phyloP scores from a whole-genome alignment of 2,797 vertebrate species.

The Hyperoplus immaculatus region DNA sequence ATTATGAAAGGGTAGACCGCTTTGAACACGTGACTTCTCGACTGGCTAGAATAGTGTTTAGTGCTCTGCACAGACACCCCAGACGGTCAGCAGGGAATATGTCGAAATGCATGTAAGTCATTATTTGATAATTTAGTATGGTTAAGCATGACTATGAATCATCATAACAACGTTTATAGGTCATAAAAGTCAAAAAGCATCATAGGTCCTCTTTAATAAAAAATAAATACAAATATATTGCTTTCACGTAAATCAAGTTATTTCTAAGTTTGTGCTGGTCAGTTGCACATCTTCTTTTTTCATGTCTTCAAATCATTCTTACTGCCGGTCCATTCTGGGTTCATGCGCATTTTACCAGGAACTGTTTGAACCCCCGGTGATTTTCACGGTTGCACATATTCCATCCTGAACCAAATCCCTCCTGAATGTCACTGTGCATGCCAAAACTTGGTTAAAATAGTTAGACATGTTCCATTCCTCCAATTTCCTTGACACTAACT shows the following conservation, averaged over 20 bases:
- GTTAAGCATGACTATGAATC: too few species aligned
- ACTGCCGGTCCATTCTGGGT: neutral
- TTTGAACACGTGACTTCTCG: too few species aligned
- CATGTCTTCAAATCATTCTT: neutral
- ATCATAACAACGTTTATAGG: too few species aligned
- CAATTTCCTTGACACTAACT: slow-evolving; percentile 44
- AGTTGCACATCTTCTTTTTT: neutral
- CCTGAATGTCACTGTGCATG: slow-evolving; percentile 28
- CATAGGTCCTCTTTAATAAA: too few species aligned
- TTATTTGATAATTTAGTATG: too few species aligned
- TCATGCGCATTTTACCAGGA: neutral
- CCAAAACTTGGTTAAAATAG: slow-evolving; percentile 37
- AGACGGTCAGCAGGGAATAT: too few species aligned
- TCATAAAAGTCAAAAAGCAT: too few species aligned
- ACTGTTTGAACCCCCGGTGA: slow-evolving; percentile 17
- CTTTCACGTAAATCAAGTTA: neutral
- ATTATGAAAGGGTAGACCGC: too few species aligned
- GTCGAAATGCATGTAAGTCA: too few species aligned
- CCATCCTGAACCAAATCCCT: slow-evolving; percentile 23
- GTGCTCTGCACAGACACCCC: too few species aligned
- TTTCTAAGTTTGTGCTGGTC: slow-evolving; percentile 1
- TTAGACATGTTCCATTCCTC: slow-evolving; percentile 43
- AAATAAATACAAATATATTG: neutral
- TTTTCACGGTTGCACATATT: slow-evolving; percentile 15
- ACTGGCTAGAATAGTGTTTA: too few species aligned